Base-by-base conservation (phyloP, 53 echinoderm and acorn worm genomes). In the Patiria pectinifera region DNA sequence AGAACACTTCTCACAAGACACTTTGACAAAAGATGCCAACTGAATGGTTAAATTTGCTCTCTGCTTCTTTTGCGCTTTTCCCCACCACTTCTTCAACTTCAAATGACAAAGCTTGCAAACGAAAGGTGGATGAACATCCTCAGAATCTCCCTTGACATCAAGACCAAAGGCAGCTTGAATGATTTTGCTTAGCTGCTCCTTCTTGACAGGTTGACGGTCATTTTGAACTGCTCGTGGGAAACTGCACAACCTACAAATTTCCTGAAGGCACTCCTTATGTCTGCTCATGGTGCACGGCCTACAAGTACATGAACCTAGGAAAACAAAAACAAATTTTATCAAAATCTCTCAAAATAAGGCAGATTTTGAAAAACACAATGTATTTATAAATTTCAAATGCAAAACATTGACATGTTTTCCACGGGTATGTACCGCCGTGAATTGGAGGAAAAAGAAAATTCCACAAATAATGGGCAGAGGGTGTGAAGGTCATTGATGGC, bases 11-110 rank as follows among this genome's bases (percentile, higher is more conserved):
- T 59, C n/a, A 61, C 83, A 83, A 18, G 58, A 43, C 21, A 15
- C 58, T 59, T 83, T 1, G 21, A 24, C 47, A 83, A 58, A 83
- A 83, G 59, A 7, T 44, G 13, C 49, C 58, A 83, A 58, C 23
- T 83, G 53, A 60, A 83, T 83, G 61, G n/a, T 83, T 19, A 49
- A 83, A 13, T 10, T 59, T 47, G 62, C 83, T n/a, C 2, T 83
- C 62, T 61, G 83, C 23, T 83, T 83, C 83, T 48, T 83, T 60
- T 60, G 60, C 8, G 60, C 60, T 48, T 83, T 61, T n/a, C n/a
- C 62, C 83, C 83, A 83, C 83, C 83, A 83, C 19, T 61, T 58
- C 62, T 83, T 83, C 58, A 83, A 61, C 11, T 83, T 83, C 25
- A 83, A 83, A n/a, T 59, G 59, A 11, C 83, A 83, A 83, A 58